Evolutionary conservation across 2,888 invertebrate genomes (phyloP).

Genomic region (Nebria salina): DNA sequence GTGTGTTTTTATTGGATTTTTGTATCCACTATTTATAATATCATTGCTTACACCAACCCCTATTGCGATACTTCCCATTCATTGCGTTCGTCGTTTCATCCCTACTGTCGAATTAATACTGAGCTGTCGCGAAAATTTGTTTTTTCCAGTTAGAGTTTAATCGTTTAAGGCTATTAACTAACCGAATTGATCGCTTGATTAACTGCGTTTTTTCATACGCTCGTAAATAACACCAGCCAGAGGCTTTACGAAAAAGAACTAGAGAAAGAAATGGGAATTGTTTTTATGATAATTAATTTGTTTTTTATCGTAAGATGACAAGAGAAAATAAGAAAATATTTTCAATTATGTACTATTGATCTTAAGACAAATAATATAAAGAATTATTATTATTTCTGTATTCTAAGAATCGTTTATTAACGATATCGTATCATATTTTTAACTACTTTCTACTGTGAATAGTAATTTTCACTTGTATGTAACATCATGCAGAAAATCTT

Average conservation of each 20-base stretch:
- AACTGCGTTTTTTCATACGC: slow-evolving; percentile 37
- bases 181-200: slow-evolving; percentile 45
- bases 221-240: slow-evolving; percentile 34
- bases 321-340: neutral
- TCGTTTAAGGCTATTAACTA: slow-evolving; percentile 44
- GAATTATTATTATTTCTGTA: too few species aligned
- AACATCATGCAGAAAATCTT: too few species aligned
- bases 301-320: neutral
- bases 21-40: neutral
- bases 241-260: slow-evolving; percentile 6
- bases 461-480: too few species aligned
- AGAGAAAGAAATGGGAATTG: neutral
- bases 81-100: slow-evolving; percentile 11
- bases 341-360: neutral
- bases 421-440: too few species aligned
- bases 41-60: neutral
- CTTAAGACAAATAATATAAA: neutral
- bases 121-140: slow-evolving; percentile 40
- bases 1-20: neutral
- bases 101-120: slow-evolving; percentile 28
- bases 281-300: neutral
- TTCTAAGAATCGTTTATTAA: too few species aligned
- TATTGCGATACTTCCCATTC: neutral
- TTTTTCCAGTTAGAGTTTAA: slow-evolving; percentile 39
- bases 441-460: too few species aligned